Evolutionary conservation across 2,888 invertebrate genomes (phyloP).

Genomic region (Chironomus riparius): DNA sequence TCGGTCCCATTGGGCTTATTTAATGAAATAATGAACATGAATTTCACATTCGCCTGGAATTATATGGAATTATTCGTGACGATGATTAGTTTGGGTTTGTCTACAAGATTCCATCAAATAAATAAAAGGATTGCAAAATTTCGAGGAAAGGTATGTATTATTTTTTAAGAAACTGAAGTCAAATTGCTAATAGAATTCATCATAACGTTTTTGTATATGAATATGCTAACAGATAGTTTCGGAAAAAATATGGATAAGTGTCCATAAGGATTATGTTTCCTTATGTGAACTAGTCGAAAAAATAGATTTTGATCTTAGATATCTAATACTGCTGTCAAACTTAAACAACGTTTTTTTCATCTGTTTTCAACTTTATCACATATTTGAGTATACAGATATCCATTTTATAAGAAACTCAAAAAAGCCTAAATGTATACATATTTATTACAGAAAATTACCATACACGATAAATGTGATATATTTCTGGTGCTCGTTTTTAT

Average conservation of each 20-base stretch:
- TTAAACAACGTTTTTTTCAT: conserved; percentile 58
- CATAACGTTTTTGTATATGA: too few species aligned
- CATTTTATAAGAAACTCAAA: too few species aligned
- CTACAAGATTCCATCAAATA: conserved; percentile 50
- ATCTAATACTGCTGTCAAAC: conserved; percentile 52
- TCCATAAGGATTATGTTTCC: conserved; percentile 52
- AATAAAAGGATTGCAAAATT: conserved; percentile 41
- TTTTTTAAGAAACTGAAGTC: too few species aligned
- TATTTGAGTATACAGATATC: conserved; percentile 46
- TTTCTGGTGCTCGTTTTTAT: conserved; percentile 16
- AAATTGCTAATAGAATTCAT: too few species aligned
- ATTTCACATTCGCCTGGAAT: conserved; percentile 56
- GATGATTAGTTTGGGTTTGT: conserved; percentile 51
- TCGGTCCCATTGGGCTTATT: not conserved
- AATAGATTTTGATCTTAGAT: conserved; percentile 50
- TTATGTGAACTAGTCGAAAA: conserved; percentile 49
- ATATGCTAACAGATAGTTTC: conserved; percentile 48
- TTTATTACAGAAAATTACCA: not conserved
- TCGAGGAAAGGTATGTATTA: conserved; percentile 34
- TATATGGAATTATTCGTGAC: conserved; percentile 57
- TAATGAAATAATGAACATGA: conserved; percentile 32
- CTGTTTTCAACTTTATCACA: conserved; percentile 56
- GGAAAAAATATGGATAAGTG: conserved; percentile 51
- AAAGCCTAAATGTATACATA: too few species aligned
- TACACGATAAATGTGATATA: conserved; percentile 12